A percentile compares a stretch with the other conserved stretches of the same genome.
Conservation (phyloP, 1,140 invertebrate genomes). For the Formica exsecta region DNA sequence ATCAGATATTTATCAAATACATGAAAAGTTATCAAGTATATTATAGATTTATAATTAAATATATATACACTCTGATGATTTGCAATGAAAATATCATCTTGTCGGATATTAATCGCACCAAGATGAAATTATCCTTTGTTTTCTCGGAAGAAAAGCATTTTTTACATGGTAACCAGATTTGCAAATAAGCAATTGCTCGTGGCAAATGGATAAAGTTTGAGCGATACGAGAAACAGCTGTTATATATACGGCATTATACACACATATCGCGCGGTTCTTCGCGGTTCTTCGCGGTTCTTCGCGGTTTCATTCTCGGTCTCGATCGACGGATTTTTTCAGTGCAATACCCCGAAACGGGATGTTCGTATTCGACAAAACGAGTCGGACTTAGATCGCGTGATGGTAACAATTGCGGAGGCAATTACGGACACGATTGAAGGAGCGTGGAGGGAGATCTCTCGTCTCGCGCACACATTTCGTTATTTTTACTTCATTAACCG, state of each 20-base stretch:
- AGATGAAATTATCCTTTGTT: not conserved
- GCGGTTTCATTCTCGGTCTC: conserved; percentile 17
- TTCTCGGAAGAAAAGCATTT: not conserved
- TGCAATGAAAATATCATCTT: not conserved
- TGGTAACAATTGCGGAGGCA: conserved; percentile 64
- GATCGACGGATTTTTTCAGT: conserved; percentile 21
- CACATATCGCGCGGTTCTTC: not conserved
- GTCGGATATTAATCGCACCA: not conserved
- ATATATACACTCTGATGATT: not conserved
- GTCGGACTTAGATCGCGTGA: conserved; percentile 66
- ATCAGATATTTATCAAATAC: not conserved
- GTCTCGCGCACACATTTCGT: conserved; percentile 21
- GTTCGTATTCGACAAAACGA: conserved; percentile 18
- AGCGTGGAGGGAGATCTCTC: conserved; percentile 31
- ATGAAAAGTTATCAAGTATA: not conserved
- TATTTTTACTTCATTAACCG: conserved; percentile 50
- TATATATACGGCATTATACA: not conserved
- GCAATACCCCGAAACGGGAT: conserved; percentile 42
- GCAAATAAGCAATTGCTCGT: not conserved
- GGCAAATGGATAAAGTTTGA: conserved; percentile 21
- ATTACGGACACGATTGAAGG: conserved; percentile 31
- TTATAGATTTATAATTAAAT: not conserved
- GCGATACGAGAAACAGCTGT: not conserved
- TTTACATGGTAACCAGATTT: not conserved
- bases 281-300: too few relatives aligned